Evolutionary conservation across 2,888 invertebrate species (phyloP).

Genomic region (Drymonia ruficornis): DNA sequence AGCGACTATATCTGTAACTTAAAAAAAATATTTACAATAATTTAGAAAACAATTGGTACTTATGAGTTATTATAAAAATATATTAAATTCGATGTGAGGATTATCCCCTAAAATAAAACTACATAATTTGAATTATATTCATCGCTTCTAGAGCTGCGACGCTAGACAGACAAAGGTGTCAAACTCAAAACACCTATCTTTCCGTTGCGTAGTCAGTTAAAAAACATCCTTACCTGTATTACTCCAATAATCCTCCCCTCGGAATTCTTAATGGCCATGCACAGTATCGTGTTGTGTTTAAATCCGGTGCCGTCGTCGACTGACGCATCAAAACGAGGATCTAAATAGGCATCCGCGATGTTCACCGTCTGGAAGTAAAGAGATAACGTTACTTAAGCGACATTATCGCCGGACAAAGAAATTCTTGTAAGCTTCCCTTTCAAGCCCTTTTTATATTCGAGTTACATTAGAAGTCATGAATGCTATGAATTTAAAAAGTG

Average conservation of each 20-base stretch:
- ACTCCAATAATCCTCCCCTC: constrained; percentile 96
- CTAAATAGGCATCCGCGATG: constrained; percentile 95
- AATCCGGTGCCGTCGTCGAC: constrained; percentile 94
- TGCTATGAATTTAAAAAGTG: no score
- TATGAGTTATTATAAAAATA: no score
- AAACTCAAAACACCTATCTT: constrained; percentile 14
- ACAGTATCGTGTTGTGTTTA: constrained; percentile 94
- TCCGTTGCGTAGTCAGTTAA: constrained; percentile 10
- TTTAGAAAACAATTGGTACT: no score
- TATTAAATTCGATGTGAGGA: no score
- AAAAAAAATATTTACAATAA: no score
- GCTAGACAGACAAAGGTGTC: neutral
- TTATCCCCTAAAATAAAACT: no score
- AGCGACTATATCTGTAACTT: no score
- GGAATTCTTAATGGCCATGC: constrained; percentile 98
- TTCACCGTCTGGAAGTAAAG: constrained; percentile 91
- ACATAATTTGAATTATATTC: no score
- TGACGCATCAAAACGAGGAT: constrained; percentile 93
- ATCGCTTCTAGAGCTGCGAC: no score
- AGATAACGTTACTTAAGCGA: constrained; percentile 23
- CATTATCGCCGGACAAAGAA: constrained; percentile 6
- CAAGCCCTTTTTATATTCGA: no score
- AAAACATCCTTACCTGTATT: constrained; percentile 85
- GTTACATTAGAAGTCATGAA: no score
- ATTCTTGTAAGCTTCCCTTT: no score